These are phyloP conservation scores for Stigmatopora argus DNA, from an alignment of 2,113 vertebrate species.

Conservation along the genomic window DNA sequence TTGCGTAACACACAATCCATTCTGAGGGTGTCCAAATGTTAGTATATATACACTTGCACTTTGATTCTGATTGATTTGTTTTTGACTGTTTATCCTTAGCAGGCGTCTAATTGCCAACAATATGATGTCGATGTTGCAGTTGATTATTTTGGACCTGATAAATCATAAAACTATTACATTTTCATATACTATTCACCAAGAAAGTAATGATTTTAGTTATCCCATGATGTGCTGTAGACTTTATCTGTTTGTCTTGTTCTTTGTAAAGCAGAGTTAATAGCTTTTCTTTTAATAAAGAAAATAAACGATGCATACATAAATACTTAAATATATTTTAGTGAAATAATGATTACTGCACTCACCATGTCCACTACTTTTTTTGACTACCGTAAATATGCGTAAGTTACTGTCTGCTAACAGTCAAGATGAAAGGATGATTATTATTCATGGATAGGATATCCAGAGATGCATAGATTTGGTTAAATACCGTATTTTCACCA, in stretches of 20 bases:
- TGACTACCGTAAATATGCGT: constrained; percentile 18
- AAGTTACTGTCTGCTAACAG: constrained; percentile 16
- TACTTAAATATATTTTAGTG: constrained; percentile 20
- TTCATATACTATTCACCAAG: background rate
- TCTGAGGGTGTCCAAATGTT: constrained; percentile 26
- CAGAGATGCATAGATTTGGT: constrained; percentile 2
- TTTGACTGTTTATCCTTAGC: background rate
- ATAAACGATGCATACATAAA: background rate
- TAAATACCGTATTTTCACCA: no score
- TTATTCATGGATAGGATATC: background rate
- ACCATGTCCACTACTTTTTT: constrained; percentile 31
- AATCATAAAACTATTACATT: background rate
- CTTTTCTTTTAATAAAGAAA: background rate
- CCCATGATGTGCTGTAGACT: background rate
- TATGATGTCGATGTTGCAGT: background rate
- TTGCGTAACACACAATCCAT: constrained; percentile 45
- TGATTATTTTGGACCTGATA: constrained; percentile 3
- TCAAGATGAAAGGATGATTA: constrained; percentile 6
- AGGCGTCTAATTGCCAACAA: constrained; percentile 2
- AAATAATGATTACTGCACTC: constrained; percentile 28
- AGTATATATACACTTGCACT: constrained; percentile 23
- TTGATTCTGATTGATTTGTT: constrained; percentile 8
- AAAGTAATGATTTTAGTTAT: background rate
- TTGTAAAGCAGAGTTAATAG: background rate
- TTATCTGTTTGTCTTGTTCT: constrained; percentile 10